Base-by-base conservation (phyloP, 2,797 vertebrate genomes). In the Macropodus opercularis region DNA sequence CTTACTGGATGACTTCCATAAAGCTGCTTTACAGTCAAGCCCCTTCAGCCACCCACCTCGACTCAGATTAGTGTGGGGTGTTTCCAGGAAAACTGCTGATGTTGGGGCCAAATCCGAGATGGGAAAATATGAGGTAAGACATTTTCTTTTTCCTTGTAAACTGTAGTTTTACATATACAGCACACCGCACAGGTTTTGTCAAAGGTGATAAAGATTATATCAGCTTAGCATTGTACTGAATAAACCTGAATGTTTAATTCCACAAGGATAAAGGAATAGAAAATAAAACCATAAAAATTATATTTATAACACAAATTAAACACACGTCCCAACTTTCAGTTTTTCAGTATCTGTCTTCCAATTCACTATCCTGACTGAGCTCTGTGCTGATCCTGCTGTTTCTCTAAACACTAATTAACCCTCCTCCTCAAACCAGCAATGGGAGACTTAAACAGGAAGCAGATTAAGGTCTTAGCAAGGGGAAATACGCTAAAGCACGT, bases 391-490 rank as follows among this genome's bases (percentile, higher is more conserved):
- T 84, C 69, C 80, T 52, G 57, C 66, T 39, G 59, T 63, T 84
- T 82, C 68, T 75, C 63, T 51, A 80, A 85, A 85, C 77, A 77
- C 79, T 82, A 75, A 89, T 86, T 85, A 85, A 81, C 77, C 80
- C 69, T 53, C 75, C 43, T 29, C 51, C 75, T 79, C 85, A 75
- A 87, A 68, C 64, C 70, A 84, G 75, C 42, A 29, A 80, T 53
- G 27, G 31, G 61, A 57, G 72, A 81, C 31, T 85, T 66, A 54
- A 21, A 75, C 63, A 61, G 77, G 81, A 87, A 90, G 87, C 78
- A 85, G 90, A 89, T 91, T 90, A 90, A 84, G 55, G 77, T 85
- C 60, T 90, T 89, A 91, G 86, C 79, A 63, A 78, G 68, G 79
- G 80, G 80, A 84, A 84, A 74, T 63, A 35, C 68, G 26, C 79